These are phyloP conservation scores for Colletes latitarsis DNA, from an alignment of 1,140 invertebrate genomes.

Conservation along the genomic window DNA sequence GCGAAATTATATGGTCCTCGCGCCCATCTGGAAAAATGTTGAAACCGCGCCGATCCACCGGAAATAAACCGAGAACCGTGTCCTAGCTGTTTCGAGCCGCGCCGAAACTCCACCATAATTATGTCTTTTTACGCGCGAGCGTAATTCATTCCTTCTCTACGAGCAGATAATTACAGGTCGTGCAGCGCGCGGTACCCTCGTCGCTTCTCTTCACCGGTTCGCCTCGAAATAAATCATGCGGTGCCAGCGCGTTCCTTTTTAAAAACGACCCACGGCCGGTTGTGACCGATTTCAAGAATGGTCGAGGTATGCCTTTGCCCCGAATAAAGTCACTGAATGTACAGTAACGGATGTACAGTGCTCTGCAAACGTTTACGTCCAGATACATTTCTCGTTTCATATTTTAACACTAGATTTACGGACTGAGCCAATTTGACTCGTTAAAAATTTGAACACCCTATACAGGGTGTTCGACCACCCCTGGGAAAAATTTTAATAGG, in stretches of 20 bases:
- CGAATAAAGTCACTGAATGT: no score
- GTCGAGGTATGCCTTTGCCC: not conserved
- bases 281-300: constrained; percentile 19
- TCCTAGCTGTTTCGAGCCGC: not conserved
- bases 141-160: constrained; percentile 40
- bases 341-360: no score
- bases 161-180: constrained; percentile 43
- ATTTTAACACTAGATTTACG: no score
- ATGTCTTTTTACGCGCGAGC: constrained; percentile 19
- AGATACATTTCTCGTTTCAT: no score
- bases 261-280: not conserved
- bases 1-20: no score
- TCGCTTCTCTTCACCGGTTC: constrained; percentile 19
- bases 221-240: constrained; percentile 35
- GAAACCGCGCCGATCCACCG: constrained; percentile 17
- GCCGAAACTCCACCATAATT: constrained; percentile 29
- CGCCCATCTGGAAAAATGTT: constrained; percentile 25
- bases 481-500: no score
- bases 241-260: not conserved
- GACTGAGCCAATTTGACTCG: no score
- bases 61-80: constrained; percentile 27
- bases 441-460: no score
- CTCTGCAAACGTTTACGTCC: no score
- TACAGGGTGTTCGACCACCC: no score
- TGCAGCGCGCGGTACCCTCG: not conserved